Conservation (phyloP, 2,113 vertebrate genomes). For the Fukomys damarensis region DNA sequence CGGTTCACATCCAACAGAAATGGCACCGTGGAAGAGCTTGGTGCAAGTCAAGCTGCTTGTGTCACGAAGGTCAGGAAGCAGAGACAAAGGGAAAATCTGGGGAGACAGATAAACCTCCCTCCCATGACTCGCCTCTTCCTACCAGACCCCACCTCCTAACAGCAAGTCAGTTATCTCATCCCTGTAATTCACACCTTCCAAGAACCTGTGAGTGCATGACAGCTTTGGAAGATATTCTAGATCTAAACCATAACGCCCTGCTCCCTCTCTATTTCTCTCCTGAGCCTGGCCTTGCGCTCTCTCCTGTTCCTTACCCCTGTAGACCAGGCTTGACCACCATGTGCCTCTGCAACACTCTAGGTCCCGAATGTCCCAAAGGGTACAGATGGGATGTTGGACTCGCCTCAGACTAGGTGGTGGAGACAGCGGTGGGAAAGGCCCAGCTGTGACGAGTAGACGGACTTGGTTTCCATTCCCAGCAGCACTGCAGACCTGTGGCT, state of each 20-base stretch:
- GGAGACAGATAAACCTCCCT: background rate
- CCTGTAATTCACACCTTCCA: background rate
- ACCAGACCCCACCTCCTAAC: no score
- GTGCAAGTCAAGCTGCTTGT: background rate
- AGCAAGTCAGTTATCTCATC: background rate
- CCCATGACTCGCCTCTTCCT: background rate
- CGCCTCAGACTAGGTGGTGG: background rate
- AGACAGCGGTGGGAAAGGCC: background rate
- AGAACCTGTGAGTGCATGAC: background rate
- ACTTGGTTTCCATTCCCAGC: background rate
- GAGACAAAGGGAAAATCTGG: background rate
- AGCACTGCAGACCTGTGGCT: background rate
- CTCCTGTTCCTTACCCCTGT: background rate
- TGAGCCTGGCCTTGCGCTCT: background rate
- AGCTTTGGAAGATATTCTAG: background rate
- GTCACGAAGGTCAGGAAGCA: background rate
- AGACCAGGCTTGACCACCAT: background rate
- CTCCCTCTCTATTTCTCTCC: background rate
- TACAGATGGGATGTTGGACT: no score
- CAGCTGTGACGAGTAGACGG: background rate
- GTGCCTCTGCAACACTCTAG: rapidly evolving
- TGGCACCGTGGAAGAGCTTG: background rate
- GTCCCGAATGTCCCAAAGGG: background rate
- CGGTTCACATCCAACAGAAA: background rate
- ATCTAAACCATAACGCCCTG: background rate